These are phyloP conservation scores for Nannobrachium achirus DNA, from an alignment of 2,113 vertebrate genomes.

Conservation along the genomic window DNA sequence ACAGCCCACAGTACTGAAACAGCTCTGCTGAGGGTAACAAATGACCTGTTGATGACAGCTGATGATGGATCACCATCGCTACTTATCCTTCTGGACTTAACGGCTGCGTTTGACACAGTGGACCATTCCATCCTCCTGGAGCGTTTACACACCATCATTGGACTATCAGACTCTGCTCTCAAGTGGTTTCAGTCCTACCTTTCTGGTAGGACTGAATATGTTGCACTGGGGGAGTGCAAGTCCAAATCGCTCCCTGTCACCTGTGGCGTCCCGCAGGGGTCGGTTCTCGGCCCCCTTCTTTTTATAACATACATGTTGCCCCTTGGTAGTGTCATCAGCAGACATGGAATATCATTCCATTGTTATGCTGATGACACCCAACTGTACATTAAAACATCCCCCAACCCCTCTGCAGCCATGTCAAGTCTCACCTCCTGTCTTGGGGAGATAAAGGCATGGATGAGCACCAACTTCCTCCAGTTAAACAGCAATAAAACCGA, in stretches of 20 bases:
- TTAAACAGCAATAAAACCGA: too few relatives aligned
- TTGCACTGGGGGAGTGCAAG: not conserved
- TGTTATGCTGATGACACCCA: not conserved
- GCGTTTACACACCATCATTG: not conserved
- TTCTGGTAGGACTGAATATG: too few relatives aligned
- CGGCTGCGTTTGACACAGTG: not conserved
- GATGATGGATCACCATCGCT: not conserved
- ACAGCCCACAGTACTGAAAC: not conserved
- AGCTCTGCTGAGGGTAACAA: not conserved
- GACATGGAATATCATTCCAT: not conserved
- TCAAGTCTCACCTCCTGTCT: too few relatives aligned
- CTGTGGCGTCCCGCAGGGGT: not conserved
- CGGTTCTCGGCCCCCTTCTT: not conserved
- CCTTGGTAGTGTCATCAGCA: too few relatives aligned
- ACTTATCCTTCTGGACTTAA: not conserved
- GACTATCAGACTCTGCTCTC: not conserved
- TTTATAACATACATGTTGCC: too few relatives aligned
- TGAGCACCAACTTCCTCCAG: too few relatives aligned
- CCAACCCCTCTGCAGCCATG: too few relatives aligned
- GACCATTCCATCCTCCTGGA: not conserved
- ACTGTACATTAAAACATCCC: not conserved
- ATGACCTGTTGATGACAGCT: not conserved
- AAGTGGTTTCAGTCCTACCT: not conserved
- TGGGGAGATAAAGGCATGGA: too few relatives aligned
- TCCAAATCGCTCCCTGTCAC: not conserved